A percentile compares a stretch with the other conserved stretches of the same genome.
Conservation (phyloP, 2,888 invertebrate species). For the Macaria liturata region DNA sequence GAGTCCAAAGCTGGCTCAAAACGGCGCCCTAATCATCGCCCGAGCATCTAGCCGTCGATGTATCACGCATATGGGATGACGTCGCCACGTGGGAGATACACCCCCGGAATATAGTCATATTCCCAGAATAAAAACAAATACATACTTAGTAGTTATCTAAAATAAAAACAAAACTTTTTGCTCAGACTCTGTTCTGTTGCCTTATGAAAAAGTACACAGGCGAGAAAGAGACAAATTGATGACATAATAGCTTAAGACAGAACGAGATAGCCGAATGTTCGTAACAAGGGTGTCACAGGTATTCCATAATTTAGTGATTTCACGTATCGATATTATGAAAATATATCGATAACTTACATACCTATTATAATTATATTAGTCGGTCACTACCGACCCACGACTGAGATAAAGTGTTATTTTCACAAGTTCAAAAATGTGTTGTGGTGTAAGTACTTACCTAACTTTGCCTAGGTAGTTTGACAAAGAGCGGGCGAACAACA, state of each 20-base stretch:
- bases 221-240: constrained; percentile 49
- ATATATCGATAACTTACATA: no score
- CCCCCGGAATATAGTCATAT: no score
- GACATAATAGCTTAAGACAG: constrained; percentile 21
- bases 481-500: no score
- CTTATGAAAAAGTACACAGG: neutral
- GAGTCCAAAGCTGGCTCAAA: constrained; percentile 51
- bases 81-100: constrained; percentile 37
- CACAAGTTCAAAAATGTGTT: no score
- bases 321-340: no score
- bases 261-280: neutral
- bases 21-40: constrained; percentile 38
- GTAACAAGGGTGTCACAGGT: neutral
- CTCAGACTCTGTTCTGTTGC: neutral
- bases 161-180: neutral
- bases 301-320: no score
- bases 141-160: no score
- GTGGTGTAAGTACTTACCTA: no score
- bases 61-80: constrained; percentile 41
- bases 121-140: neutral
- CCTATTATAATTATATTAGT: no score
- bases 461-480: no score
- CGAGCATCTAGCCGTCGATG: constrained; percentile 42
- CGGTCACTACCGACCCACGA: no score
- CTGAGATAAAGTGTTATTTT: no score